These are phyloP conservation scores for Mormyrops boulengeri DNA, from an alignment of 2,797 vertebrate species.

Conservation along the genomic window DNA sequence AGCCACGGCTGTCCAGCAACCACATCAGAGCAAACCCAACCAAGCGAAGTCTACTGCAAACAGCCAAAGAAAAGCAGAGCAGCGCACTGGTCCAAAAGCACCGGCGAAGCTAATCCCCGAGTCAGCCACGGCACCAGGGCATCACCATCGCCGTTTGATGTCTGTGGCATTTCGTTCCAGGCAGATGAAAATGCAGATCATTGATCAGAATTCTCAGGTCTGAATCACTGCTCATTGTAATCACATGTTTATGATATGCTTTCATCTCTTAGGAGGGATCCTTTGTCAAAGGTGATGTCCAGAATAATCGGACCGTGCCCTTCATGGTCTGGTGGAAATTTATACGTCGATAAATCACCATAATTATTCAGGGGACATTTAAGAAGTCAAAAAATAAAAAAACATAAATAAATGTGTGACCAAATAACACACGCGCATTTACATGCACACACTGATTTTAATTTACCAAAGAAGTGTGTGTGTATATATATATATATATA, in stretches of 20 bases:
- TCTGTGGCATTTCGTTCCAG: not conserved
- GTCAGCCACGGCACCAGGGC: not conserved
- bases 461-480: not conserved
- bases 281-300: not conserved
- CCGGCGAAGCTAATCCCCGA: not conserved
- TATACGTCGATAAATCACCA: not conserved
- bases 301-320: not conserved
- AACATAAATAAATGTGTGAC: not conserved
- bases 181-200: not conserved
- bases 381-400: not conserved
- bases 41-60: not conserved
- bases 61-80: not conserved
- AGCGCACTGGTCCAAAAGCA: not conserved
- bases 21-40: not conserved
- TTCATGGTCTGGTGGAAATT: not conserved
- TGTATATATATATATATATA: no score
- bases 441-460: not conserved
- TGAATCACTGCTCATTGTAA: not conserved
- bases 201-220: not conserved
- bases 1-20: not conserved
- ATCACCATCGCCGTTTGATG: not conserved
- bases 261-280: not conserved
- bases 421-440: not conserved
- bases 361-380: not conserved
- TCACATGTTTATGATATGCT: not conserved